A percentile compares a stretch with the other conserved stretches of the same genome.
These are phyloP conservation scores for Cantharis rufa DNA, from an alignment of 2,888 invertebrate species.

Conservation along the genomic window DNA sequence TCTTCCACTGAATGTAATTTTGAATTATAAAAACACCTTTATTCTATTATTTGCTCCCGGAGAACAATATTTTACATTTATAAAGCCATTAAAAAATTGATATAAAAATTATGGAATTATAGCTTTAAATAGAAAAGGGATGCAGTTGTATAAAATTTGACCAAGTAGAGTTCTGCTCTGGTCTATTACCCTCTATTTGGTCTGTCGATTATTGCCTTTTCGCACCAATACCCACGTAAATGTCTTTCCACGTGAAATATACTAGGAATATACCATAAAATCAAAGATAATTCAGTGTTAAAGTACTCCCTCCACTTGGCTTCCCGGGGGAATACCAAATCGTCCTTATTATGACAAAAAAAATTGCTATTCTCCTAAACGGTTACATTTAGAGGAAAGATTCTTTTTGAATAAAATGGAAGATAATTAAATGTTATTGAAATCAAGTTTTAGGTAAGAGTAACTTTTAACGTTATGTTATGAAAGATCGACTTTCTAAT, in stretches of 20 bases:
- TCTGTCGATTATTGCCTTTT: not conserved
- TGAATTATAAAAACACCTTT: not conserved
- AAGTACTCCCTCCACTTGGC: not conserved
- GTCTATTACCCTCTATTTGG: not conserved
- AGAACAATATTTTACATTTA: not conserved
- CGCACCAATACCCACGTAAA: not conserved
- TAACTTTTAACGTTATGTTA: not conserved
- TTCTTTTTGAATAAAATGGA: not conserved
- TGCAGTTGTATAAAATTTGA: not conserved
- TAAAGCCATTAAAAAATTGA: not conserved
- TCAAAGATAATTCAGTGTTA: no score
- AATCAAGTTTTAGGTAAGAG: not conserved
- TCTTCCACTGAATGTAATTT: not conserved
- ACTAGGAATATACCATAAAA: not conserved
- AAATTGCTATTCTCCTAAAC: no score
- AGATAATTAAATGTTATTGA: not conserved
- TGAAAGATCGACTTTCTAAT: not conserved
- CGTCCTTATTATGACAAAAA: no score
- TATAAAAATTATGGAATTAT: not conserved
- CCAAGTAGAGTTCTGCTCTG: not conserved
- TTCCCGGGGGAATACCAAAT: not conserved
- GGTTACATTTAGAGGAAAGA: not conserved
- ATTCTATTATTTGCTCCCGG: not conserved
- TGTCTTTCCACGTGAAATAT: not conserved
- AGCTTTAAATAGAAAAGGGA: not conserved